Percentiles rank a stretch among this genome's conserved stretches.
Evolutionary conservation across 2,797 vertebrate genomes (phyloP).

Genomic region (Onychomys torridus): DNA sequence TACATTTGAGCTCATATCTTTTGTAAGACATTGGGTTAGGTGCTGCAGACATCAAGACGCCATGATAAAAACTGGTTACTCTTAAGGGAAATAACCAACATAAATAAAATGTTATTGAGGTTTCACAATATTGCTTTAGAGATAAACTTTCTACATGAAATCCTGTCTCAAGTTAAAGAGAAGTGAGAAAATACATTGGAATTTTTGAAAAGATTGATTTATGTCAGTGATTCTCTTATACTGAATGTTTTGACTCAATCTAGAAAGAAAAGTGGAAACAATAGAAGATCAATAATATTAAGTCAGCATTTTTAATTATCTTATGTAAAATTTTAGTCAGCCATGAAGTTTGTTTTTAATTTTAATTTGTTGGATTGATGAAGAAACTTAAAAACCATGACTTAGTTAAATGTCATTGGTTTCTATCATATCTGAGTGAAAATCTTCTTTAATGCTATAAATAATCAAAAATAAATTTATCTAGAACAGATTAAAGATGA

Average conservation of each 20-base stretch:
- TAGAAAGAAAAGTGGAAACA: background rate
- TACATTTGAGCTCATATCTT: background rate
- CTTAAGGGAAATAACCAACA: background rate
- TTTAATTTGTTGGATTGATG: background rate
- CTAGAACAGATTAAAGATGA: background rate
- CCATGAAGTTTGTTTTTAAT: background rate
- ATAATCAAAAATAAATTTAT: slow-evolving; percentile 33
- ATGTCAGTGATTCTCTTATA: background rate
- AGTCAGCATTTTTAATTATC: background rate
- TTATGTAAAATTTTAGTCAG: slow-evolving; percentile 4
- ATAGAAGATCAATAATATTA: background rate
- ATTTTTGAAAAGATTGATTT: background rate
- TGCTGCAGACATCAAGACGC: background rate
- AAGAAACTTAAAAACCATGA: background rate
- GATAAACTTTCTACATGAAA: background rate
- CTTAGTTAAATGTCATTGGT: background rate
- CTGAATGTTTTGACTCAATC: background rate
- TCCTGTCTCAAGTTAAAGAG: background rate
- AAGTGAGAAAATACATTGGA: background rate
- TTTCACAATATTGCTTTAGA: background rate
- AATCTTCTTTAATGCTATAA: background rate
- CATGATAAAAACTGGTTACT: background rate
- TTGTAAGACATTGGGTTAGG: background rate
- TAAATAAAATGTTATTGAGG: background rate
- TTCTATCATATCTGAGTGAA: background rate